Evolutionary conservation across 2,113 vertebrate species (phyloP).

Genomic region (Amazona guildingii): DNA sequence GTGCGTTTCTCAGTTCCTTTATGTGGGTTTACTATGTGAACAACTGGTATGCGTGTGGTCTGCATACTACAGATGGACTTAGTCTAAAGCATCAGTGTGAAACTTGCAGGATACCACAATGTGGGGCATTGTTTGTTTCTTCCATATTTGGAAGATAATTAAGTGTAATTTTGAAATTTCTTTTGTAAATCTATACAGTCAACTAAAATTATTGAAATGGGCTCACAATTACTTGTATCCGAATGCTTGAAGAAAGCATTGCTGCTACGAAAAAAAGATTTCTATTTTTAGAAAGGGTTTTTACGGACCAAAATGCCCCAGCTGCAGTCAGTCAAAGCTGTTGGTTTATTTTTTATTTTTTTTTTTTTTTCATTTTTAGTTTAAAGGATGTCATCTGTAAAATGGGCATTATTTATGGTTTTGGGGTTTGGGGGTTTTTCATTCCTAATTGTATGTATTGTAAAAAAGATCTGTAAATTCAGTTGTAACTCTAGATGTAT

Average conservation of each 20-base stretch:
- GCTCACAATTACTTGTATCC: constrained; percentile 79
- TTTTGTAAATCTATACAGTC: constrained; percentile 78
- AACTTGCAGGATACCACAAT: constrained; percentile 78
- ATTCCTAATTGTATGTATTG: constrained; percentile 92
- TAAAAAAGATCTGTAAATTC: constrained; percentile 95
- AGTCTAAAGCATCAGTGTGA: constrained; percentile 76
- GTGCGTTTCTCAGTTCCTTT: constrained; percentile 67
- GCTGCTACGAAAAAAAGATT: constrained; percentile 83
- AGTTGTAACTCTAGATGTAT: constrained; percentile 92
- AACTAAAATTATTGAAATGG: constrained; percentile 76
- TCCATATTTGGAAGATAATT: constrained; percentile 87
- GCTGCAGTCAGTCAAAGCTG: constrained; percentile 76
- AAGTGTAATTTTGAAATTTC: constrained; percentile 76
- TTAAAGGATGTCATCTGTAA: constrained; percentile 74
- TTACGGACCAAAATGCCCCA: constrained; percentile 86
- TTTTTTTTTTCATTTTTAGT: constrained; percentile 42
- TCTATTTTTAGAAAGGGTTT: constrained; percentile 87
- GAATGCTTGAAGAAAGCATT: constrained; percentile 85
- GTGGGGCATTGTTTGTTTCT: constrained; percentile 84
- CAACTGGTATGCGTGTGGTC: constrained; percentile 72
- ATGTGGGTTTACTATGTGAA: constrained; percentile 72
- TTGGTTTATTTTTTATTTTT: constrained; percentile 68
- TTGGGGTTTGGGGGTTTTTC: constrained; percentile 75
- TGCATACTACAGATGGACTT: constrained; percentile 69
- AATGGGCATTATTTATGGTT: constrained; percentile 82